Evolutionary conservation across 2,113 vertebrate genomes (phyloP).

Genomic region (Dinomys branickii): DNA sequence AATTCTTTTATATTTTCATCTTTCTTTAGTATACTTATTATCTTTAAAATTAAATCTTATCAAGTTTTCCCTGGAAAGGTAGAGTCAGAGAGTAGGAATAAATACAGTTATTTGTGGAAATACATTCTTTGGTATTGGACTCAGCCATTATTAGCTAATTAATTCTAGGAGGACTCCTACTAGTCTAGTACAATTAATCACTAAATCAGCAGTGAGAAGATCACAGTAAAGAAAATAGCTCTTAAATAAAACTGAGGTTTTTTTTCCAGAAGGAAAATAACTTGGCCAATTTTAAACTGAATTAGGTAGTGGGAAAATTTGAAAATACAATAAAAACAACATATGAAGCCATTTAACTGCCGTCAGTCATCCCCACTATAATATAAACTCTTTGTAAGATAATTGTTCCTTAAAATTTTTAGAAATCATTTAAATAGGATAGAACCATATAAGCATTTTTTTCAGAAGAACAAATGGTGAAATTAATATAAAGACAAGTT

Average conservation of each 20-base stretch:
- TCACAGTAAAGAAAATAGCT: not conserved
- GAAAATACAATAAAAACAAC: not conserved
- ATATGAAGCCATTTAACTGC: not conserved
- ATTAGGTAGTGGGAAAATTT: not conserved
- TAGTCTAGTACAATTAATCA: not conserved
- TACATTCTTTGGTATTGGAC: not conserved
- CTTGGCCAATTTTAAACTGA: slow-evolving; percentile 2
- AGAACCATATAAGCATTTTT: not conserved
- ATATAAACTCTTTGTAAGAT: not conserved
- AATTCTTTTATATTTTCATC: not conserved
- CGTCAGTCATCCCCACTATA: not conserved
- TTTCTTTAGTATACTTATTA: not conserved
- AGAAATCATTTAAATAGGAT: not conserved
- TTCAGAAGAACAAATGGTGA: not conserved
- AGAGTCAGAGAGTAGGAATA: not conserved
- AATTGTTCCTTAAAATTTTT: not conserved
- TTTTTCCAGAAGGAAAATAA: not conserved
- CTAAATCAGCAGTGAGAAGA: not conserved
- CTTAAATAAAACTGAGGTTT: not conserved
- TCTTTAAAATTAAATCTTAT: slow-evolving; percentile 40
- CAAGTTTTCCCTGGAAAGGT: not conserved
- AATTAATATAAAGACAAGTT: slow-evolving; percentile 23
- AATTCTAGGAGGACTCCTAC: not conserved
- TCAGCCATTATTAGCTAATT: not conserved
- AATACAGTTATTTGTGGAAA: not conserved